Conservation (phyloP, 2,888 invertebrate species). For the Coecobrya sp. region DNA sequence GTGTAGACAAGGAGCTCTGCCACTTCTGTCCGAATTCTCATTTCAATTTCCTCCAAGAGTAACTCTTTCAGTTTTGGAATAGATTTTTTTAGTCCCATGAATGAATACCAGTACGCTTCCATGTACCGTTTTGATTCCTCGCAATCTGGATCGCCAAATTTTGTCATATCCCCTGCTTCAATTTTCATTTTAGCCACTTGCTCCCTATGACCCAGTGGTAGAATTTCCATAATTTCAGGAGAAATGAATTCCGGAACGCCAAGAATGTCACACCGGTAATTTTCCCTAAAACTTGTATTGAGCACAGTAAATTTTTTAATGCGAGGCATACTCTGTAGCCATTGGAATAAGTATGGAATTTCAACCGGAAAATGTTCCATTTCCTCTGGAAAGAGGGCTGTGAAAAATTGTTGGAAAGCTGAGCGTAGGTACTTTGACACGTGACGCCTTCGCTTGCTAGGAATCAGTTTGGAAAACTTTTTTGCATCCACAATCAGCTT, state of each 20-base stretch:
- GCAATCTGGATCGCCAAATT: conserved; percentile 74
- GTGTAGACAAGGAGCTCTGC: conserved; percentile 75
- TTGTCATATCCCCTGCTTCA: conserved; percentile 60
- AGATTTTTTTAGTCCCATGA: conserved; percentile 73
- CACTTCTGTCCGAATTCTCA: conserved; percentile 67
- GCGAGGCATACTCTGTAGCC: conserved; percentile 65
- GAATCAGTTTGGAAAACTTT: conserved; percentile 69
- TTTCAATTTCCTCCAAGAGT: conserved; percentile 70
- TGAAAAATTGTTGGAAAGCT: conserved; percentile 66
- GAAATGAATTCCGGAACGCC: conserved; percentile 70
- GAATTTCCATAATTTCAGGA: conserved; percentile 75
- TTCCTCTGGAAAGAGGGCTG: conserved; percentile 70
- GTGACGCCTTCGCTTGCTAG: conserved; percentile 35
- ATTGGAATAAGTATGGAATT: conserved; percentile 52
- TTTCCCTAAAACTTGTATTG: conserved; percentile 73
- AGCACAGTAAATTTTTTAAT: conserved; percentile 72
- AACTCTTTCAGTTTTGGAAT: conserved; percentile 74
- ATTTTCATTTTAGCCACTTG: conserved; percentile 73
- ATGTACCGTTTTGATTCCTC: conserved; percentile 74
- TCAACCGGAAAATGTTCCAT: conserved; percentile 67
- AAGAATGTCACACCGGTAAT: conserved; percentile 70
- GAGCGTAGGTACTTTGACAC: conserved; percentile 72
- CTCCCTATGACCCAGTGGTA: conserved; percentile 69
- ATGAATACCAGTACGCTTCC: conserved; percentile 78
- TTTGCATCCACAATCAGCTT: conserved; percentile 71